Base-by-base conservation (phyloP, 1,140 invertebrate species). In the Eubasilissa regina region DNA sequence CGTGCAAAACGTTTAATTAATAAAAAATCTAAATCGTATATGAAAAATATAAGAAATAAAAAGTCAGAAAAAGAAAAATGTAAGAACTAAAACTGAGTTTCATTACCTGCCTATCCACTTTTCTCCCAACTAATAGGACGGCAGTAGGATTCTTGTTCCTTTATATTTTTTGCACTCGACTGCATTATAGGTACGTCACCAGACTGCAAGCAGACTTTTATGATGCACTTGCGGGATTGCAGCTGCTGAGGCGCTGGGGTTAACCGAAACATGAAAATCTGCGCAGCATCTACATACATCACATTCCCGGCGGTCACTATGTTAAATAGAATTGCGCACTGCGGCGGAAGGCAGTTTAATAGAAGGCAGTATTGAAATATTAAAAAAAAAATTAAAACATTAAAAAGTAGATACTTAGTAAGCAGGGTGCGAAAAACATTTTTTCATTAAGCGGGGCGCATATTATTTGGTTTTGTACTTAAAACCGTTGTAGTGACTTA, bases 201-300 rank as follows among this genome's bases (percentile, higher is more conserved):
- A 73, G 17, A 48, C 21, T 19, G 68, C 21, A 51, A 53, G 68
- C 19, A 51, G 19, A 73, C 45, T 73, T 35, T 73, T 35, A 53
- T 53, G 68, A 51, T 73, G 68, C 68, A 73, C 68, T 73, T 73
- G 68, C 17, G 25, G 68, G 68, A 73, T 73, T 73, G 68, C 47
- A 51, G 17, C 51, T 53, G 48, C 68, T 19, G 68, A 25, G 48
- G 15, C 51, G 68, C 58, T 10, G 6, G 25, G 25, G 58, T 62
- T 56, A 35, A 35, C 21, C 58, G 12, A 9, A 62, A 62, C 6
- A 62, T 25, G 58, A 62, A 56, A 62, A 62, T 62, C 58, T 21
- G 0, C 19, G 25, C 58, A 11, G 13, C n/a, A n/a, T n/a, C n/a
- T n/a, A n/a, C n/a, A n/a, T 62, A 62, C 58, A 25, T 25, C 1